Percentiles rank a stretch among this genome's conserved stretches.
Conservation (phyloP, 2,888 invertebrate species). For the Hipparchia semele region DNA sequence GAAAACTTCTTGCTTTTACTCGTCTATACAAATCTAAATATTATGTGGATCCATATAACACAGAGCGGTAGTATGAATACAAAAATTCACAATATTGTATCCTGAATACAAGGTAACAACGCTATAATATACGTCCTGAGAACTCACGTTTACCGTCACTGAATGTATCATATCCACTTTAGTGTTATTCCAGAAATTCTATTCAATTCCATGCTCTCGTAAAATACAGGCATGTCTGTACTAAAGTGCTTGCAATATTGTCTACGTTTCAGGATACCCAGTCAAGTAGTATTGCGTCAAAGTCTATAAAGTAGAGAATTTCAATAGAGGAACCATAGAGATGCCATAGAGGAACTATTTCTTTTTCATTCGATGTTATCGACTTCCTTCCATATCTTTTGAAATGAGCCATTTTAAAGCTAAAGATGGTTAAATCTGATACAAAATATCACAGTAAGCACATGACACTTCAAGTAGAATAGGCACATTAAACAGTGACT, state of each 20-base stretch:
- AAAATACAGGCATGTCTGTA: background rate
- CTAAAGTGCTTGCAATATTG: background rate
- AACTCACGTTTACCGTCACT: background rate
- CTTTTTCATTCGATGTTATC: no score
- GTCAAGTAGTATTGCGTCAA: background rate
- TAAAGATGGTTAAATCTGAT: no score
- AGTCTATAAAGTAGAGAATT: background rate
- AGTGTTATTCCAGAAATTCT: background rate
- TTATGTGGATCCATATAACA: background rate
- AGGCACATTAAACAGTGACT: conserved; percentile 4
- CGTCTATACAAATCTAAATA: background rate
- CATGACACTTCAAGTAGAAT: background rate
- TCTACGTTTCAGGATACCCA: conserved; percentile 1
- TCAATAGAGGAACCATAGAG: no score
- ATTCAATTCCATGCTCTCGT: conserved; percentile 2
- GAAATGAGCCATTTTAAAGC: no score
- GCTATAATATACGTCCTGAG: background rate
- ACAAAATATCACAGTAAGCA: background rate
- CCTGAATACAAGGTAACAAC: conserved; percentile 1
- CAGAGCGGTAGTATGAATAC: background rate
- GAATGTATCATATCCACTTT: conserved; percentile 9
- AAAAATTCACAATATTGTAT: background rate
- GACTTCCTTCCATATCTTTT: no score
- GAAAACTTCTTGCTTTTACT: background rate
- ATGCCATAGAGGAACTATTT: no score